Conservation (phyloP, 2,113 vertebrate genomes). For the Thermophis baileyi region DNA sequence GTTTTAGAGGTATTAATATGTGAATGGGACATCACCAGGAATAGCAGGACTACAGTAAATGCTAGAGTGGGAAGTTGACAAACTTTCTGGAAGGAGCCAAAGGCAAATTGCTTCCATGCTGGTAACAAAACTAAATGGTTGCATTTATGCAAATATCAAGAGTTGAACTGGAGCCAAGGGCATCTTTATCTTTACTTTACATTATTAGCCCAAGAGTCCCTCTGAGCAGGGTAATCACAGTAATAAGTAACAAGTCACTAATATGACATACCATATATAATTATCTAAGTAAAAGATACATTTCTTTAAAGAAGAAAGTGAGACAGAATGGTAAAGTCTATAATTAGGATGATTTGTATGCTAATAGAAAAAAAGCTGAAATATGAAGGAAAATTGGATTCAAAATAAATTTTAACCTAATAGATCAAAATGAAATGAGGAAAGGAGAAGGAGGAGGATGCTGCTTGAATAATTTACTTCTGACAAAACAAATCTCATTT, state of each 20-base stretch:
- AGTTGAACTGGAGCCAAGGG: neutral
- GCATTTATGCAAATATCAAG: neutral
- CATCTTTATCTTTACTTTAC: neutral
- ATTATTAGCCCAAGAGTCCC: neutral
- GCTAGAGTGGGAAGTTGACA: neutral
- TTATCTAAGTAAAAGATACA: neutral
- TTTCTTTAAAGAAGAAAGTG: neutral
- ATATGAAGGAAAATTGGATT: neutral
- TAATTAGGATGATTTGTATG: neutral
- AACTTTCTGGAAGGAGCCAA: neutral
- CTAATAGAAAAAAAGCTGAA: neutral
- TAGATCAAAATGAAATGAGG: neutral
- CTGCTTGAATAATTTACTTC: neutral
- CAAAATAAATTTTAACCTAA: neutral
- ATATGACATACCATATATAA: neutral
- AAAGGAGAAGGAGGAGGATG: neutral
- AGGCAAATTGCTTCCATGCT: neutral
- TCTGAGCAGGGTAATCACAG: neutral
- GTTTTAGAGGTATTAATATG: neutral
- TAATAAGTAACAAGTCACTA: neutral
- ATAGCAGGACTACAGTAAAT: neutral
- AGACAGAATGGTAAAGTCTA: neutral
- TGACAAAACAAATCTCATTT: neutral
- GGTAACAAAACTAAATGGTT: neutral
- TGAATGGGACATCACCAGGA: neutral